Conservation (phyloP, 2,888 invertebrate genomes). For the Hemistola chrysoprasaria region DNA sequence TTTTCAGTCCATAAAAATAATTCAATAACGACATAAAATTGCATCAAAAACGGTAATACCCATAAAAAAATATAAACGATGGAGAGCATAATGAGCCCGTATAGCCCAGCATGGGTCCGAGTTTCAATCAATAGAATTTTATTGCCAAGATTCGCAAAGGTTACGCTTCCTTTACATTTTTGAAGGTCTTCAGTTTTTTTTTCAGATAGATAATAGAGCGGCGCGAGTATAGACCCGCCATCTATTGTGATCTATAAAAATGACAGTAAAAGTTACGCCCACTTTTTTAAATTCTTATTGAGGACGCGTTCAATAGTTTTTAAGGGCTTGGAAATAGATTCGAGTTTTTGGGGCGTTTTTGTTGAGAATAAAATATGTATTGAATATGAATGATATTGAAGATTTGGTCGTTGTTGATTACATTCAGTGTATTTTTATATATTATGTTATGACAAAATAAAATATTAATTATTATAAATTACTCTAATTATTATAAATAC, state of each 20-base stretch:
- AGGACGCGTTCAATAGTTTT: slow-evolving; percentile 67
- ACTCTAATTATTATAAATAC: too few relatives aligned
- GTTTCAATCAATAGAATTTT: slow-evolving; percentile 80
- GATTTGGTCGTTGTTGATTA: not conserved
- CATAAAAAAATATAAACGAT: slow-evolving; percentile 63
- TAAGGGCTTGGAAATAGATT: slow-evolving; percentile 73
- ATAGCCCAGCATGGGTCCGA: slow-evolving; percentile 78
- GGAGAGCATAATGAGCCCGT: slow-evolving; percentile 75
- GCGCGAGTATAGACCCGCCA: slow-evolving; percentile 61
- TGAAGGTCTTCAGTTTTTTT: slow-evolving; percentile 58
- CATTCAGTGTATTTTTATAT: too few relatives aligned
- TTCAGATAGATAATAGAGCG: slow-evolving; percentile 59
- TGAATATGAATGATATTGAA: slow-evolving; percentile 7
- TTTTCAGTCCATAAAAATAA: slow-evolving; percentile 12
- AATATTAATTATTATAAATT: too few relatives aligned
- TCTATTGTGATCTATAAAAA: slow-evolving; percentile 66
- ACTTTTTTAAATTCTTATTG: slow-evolving; percentile 76
- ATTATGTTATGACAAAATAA: too few relatives aligned
- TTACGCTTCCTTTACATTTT: slow-evolving; percentile 64
- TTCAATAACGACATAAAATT: slow-evolving; percentile 32
- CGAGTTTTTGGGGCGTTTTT: slow-evolving; percentile 44
- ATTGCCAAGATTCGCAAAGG: slow-evolving; percentile 79
- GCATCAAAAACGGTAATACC: slow-evolving; percentile 27
- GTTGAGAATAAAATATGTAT: slow-evolving; percentile 13
- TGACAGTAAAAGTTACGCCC: slow-evolving; percentile 78